Conservation (phyloP, 1,140 invertebrate species). For the Drosophila eugracilis region DNA sequence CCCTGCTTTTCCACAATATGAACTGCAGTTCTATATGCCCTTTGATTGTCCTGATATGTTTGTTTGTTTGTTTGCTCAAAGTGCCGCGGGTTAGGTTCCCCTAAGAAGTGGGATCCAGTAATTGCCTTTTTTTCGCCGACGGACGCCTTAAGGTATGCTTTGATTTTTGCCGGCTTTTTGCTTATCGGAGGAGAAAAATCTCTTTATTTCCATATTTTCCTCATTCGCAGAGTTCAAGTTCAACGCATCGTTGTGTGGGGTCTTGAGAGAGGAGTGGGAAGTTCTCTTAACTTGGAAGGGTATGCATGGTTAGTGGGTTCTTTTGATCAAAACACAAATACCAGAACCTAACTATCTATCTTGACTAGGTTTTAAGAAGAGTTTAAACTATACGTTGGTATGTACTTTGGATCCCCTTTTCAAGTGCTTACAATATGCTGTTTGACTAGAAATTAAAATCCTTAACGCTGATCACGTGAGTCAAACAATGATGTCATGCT, state of each 20-base stretch:
- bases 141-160: conserved; percentile 68
- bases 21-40: conserved; percentile 26
- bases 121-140: conserved; percentile 46
- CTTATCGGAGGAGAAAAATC: conserved; percentile 47
- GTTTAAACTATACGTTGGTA: no score
- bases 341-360: no score
- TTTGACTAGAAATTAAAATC: conserved; percentile 33
- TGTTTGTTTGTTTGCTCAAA: conserved; percentile 67
- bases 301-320: background rate
- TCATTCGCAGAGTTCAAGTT: conserved; percentile 54
- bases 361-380: no score
- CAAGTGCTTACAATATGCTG: conserved; percentile 1
- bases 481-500: conserved; percentile 42
- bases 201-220: conserved; percentile 4
- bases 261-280: conserved; percentile 1
- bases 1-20: conserved; percentile 49
- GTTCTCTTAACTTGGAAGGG: background rate
- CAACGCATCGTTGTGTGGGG: conserved; percentile 41
- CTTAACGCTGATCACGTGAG: conserved; percentile 37
- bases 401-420: background rate
- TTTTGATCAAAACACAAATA: no score
- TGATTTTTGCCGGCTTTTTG: conserved; percentile 44
- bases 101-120: conserved; percentile 16
- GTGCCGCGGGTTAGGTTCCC: conserved; percentile 22
- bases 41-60: conserved; percentile 43